Evolutionary conservation across 2,888 invertebrate genomes (phyloP), one percentile per base, ranked within the genome.

Genomic region (Auanema freiburgensis): DNA sequence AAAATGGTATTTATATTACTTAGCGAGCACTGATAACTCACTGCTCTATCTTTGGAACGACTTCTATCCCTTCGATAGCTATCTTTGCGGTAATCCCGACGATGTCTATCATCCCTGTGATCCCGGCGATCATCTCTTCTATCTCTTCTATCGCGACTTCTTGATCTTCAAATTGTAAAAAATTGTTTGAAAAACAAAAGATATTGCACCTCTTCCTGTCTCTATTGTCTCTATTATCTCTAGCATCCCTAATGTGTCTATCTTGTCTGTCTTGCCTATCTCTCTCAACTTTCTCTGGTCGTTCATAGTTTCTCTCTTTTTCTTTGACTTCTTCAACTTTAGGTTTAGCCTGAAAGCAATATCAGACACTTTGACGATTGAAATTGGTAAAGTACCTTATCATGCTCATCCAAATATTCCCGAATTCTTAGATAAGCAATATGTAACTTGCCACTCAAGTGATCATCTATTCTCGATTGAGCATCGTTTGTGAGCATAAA

Each of bases 401-500:
- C 62, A 5, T 57, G 42, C n/a, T 50, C 43, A 33, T 56, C 50
- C 11, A 62, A 50, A 14, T 16, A 12, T 16, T 62, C 67, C 0
- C 57, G 21, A n/a, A 74, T 70, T 16, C 51, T 49, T 14, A 63
- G 57, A 56, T 71, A 74, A 11, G 74, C 71, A 12, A 71, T 68
- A 42, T 74, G 74, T 11, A 74, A 55, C 57, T 74, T 74, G 23
- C 74, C 74, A 42, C 64, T 71, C 44, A 74, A 42, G 60, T 74
- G 74, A 57, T 74, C 74, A 23, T 74, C 74, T 18, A 74, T 67
- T 50, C 74, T 41, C 25, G 66, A 66, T n/a, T 66, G 74, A 16
- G 71, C 74, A 51, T 74, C 74, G 21, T 71, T 74, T 21, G 66
- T 67, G 14, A 74, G 59, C 71, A 72, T 71, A 57, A 74, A 74